Conservation (phyloP, 2,797 vertebrate species). For the Sternarchorhynchus goeldii region DNA sequence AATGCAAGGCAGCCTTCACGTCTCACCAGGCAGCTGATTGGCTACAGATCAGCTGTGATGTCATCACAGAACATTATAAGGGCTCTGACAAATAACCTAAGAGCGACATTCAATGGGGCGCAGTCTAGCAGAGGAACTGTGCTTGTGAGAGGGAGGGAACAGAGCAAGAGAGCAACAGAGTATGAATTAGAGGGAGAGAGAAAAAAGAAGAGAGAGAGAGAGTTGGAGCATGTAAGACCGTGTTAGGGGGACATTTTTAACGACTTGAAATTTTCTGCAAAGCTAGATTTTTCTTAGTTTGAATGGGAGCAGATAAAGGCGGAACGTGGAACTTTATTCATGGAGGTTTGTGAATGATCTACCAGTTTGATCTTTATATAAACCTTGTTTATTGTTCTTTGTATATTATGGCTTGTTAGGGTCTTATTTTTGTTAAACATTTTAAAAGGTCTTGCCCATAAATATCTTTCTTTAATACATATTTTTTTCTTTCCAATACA, state of each 20-base stretch:
- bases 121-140: conserved; percentile 56
- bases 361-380: conserved; percentile 25
- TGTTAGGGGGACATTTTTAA: conserved; percentile 30
- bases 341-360: conserved; percentile 72
- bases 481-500: neutral
- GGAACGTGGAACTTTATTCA: conserved; percentile 58
- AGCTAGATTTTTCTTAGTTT: conserved; percentile 51
- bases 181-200: conserved; percentile 52
- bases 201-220: conserved; percentile 40
- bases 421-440: conserved; percentile 1
- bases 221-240: conserved; percentile 27
- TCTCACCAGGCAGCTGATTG: conserved; percentile 71
- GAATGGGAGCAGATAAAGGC: conserved; percentile 64
- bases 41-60: conserved; percentile 75
- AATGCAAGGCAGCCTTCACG: conserved; percentile 67
- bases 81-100: conserved; percentile 77
- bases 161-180: conserved; percentile 46
- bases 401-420: neutral
- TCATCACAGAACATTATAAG: conserved; percentile 79
- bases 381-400: neutral
- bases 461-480: neutral
- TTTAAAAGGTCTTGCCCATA: neutral
- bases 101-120: conserved; percentile 75
- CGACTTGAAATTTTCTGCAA: conserved; percentile 51
- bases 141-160: conserved; percentile 57